Base-by-base conservation (phyloP, 1,140 invertebrate genomes). In the Aphidius ervi region DNA sequence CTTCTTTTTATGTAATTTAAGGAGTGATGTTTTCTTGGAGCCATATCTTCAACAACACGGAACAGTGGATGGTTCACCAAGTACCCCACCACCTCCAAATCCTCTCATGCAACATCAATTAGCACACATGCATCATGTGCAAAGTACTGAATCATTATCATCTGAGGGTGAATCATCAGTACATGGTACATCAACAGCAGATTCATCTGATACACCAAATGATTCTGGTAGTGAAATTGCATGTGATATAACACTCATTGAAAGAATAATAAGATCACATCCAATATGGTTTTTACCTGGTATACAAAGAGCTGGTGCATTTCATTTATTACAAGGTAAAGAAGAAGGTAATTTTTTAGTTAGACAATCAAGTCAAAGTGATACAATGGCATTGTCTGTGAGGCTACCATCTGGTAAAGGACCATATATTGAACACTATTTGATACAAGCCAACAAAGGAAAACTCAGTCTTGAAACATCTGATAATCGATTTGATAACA, bases 261-360 rank as follows among this genome's bases (percentile, higher is more conserved):
- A 97, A 77, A 83, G 94, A 47, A 85, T 97, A 58, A 89, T 94
- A 66, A 85, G 93, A 53, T 93, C 91, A 40, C 93, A 96, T 82
- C 92, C 94, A 16, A 93, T 98, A 65, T 97, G 95, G 95, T 97
- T 94, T 77, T 83, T 97, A 43, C 91, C 94, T 1, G 91, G 92
- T n/a, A 92, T 97, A 23, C 93, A 95, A 70, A 84, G 95, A 55
- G 90, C 91, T 56, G 94, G 93, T 1, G 93, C 93, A 41, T 92
- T 95, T 61, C 94, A 97, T 80, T 83, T 97, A 59, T 85, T 97
- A 9, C 93, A 96, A 78, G 91, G 93, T 69, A 93, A 95, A 75
- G 92, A 94, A 72, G 89, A 93, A 77, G 93, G 94, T 83, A 93
- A 92, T 72, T 97, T 97, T 72, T 93, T 97, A 6, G 94, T 97